Percentiles rank a stretch among this genome's conserved stretches.
Evolutionary conservation across 2,113 vertebrate genomes (phyloP).

Genomic region (Nycticryphes semicollaris): DNA sequence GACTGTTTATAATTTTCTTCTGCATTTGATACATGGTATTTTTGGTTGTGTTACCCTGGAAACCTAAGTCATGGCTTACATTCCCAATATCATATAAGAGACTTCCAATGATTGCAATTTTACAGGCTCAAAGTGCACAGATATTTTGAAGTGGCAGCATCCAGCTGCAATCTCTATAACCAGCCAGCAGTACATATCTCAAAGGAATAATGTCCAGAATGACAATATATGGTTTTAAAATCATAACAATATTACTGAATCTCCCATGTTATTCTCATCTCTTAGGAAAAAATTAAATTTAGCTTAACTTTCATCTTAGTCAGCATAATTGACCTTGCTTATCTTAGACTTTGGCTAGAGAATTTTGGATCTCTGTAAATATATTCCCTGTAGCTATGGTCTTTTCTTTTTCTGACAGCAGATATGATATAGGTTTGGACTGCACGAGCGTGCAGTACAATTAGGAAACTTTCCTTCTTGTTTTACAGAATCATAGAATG

Average conservation of each 20-base stretch:
- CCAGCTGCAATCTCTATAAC: background rate
- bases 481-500: background rate
- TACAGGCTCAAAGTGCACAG: background rate
- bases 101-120: background rate
- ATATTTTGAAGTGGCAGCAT: background rate
- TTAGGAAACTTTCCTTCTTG: background rate
- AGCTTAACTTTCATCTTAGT: background rate
- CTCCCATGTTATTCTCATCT: background rate
- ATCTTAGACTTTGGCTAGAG: background rate
- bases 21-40: background rate
- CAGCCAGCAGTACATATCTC: background rate
- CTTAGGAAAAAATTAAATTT: background rate
- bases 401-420: background rate
- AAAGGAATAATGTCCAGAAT: background rate
- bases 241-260: background rate
- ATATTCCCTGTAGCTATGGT: background rate
- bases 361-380: background rate
- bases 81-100: background rate
- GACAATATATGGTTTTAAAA: background rate
- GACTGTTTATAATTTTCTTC: background rate
- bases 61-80: background rate
- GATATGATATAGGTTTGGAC: background rate
- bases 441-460: background rate
- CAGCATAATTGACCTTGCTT: background rate
- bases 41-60: conserved; percentile 8